phyloP scores from a whole-genome alignment of 2,797 vertebrate genomes.

The Neosalanx taihuensis region DNA sequence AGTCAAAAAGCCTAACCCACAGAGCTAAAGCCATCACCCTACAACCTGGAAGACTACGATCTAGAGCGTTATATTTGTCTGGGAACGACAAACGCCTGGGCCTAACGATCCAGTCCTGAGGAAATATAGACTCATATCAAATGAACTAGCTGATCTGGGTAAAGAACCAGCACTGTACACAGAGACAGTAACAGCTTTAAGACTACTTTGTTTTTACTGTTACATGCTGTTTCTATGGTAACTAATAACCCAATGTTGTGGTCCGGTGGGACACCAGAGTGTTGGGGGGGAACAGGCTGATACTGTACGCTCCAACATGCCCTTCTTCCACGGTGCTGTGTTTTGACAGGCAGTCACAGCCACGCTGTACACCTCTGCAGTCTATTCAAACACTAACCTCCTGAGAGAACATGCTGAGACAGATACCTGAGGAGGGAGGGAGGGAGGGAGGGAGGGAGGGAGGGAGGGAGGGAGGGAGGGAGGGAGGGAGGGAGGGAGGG shows the following conservation, averaged over 20 bases:
- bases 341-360: constrained; percentile 58
- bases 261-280: no score
- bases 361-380: constrained; percentile 42
- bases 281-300: no score
- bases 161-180: not conserved
- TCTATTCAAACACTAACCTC: constrained; percentile 38
- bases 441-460: no score
- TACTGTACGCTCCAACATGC: constrained; percentile 46
- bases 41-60: no score
- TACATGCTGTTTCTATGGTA: not conserved
- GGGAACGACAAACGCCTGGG: no score
- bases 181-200: not conserved
- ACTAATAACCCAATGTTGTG: no score
- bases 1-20: no score
- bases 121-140: not conserved
- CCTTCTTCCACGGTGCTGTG: constrained; percentile 54
- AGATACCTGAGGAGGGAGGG: constrained; percentile 45
- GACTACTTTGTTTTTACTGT: not conserved
- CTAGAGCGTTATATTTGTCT: no score
- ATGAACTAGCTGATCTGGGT: not conserved
- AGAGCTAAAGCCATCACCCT: no score
- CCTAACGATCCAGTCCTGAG: no score
- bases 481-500: no score
- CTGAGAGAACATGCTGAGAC: constrained; percentile 58
- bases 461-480: no score